Conservation (phyloP, 2,888 invertebrate genomes). For the Lasioglossum morio region DNA sequence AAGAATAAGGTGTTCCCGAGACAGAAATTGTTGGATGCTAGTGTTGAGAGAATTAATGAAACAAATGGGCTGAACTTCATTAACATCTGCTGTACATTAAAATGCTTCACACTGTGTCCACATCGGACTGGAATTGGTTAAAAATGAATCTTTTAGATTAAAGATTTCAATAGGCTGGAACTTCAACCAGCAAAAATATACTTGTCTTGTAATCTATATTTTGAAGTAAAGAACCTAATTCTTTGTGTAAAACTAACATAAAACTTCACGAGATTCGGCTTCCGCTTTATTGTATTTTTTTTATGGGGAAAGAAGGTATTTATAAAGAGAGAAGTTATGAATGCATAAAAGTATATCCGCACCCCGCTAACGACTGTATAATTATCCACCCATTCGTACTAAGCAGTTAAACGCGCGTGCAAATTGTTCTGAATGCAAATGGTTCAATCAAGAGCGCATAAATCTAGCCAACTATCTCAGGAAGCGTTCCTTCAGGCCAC, state of each 20-base stretch:
- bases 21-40: not conserved
- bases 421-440: constrained; percentile 11
- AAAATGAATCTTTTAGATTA: not conserved
- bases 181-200: not conserved
- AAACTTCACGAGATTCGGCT: not conserved
- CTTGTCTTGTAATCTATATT: not conserved
- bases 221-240: too few relatives aligned
- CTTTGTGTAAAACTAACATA: not conserved
- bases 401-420: not conserved
- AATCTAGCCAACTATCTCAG: constrained; percentile 5
- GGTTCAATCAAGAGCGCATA: constrained; percentile 12
- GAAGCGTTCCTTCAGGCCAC: not conserved
- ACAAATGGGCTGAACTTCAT: too few relatives aligned
- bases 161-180: not conserved
- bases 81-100: too few relatives aligned
- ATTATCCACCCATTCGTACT: not conserved
- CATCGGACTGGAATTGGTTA: not conserved
- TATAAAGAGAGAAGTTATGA: not conserved
- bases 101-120: too few relatives aligned
- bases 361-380: not conserved
- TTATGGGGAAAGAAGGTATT: not conserved
- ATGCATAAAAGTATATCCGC: not conserved
- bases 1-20: not conserved
- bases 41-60: not conserved
- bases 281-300: not conserved